These are phyloP conservation scores for Patella depressa DNA, from an alignment of 2,888 invertebrate genomes.

Conservation along the genomic window DNA sequence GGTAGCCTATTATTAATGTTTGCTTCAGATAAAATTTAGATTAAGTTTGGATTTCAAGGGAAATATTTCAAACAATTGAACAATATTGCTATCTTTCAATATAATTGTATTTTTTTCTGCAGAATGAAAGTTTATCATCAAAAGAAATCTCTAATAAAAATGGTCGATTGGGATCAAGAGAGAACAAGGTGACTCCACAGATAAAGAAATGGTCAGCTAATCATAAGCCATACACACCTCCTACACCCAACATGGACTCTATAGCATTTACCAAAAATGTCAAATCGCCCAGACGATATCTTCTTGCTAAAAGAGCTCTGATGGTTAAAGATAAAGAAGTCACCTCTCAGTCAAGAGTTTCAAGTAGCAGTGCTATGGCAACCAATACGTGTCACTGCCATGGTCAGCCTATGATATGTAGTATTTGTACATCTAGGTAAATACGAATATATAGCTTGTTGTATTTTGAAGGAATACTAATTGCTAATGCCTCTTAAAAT, in stretches of 20 bases:
- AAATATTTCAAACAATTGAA: too few relatives aligned
- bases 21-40: too few relatives aligned
- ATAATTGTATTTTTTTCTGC: too few relatives aligned
- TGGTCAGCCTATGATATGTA: constrained; percentile 80
- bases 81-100: too few relatives aligned
- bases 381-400: constrained; percentile 77
- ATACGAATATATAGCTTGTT: not conserved
- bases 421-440: constrained; percentile 78
- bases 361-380: constrained; percentile 22
- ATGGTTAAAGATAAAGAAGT: constrained; percentile 45
- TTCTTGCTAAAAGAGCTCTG: constrained; percentile 56
- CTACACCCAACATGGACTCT: constrained; percentile 43
- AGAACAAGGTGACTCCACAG: not conserved
- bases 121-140: too few relatives aligned
- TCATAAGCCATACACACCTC: constrained; percentile 17
- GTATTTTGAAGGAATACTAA: too few relatives aligned
- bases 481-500: too few relatives aligned
- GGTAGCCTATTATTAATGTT: too few relatives aligned
- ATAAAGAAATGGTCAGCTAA: not conserved
- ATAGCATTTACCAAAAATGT: constrained; percentile 40
- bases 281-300: constrained; percentile 56
- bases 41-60: too few relatives aligned
- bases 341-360: constrained; percentile 11
- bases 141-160: too few relatives aligned
- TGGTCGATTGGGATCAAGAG: not conserved